Conservation (phyloP, 2,797 vertebrate genomes). For the Scyliorhinus canicula region DNA sequence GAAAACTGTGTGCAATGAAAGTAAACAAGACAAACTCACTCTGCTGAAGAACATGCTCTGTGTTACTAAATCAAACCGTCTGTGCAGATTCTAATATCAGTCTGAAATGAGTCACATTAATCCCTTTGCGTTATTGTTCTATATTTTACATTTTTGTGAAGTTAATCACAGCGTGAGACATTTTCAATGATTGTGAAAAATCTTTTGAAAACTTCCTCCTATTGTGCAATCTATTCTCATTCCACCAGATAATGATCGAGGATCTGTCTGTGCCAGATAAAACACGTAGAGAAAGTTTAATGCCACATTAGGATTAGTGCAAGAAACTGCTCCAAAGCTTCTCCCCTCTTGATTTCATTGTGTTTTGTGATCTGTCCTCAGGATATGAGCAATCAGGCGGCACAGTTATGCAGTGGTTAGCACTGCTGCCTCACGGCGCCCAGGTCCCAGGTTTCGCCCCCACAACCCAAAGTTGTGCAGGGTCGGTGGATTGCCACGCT, state of each 20-base stretch:
- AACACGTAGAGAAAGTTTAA: background rate
- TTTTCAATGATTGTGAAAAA: conserved; percentile 26
- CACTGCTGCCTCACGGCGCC: too few species aligned
- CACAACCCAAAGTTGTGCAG: too few species aligned
- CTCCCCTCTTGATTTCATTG: too few species aligned
- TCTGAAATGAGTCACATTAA: conserved; percentile 31
- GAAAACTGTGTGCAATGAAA: background rate
- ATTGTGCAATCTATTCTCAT: conserved; percentile 27
- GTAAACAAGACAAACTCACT: background rate
- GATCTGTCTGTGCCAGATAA: background rate
- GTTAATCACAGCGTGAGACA: conserved; percentile 19
- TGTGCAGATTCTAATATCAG: background rate
- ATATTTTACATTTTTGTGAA: conserved; percentile 26
- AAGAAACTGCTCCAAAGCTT: background rate
- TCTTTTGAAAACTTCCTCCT: conserved; percentile 16
- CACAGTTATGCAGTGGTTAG: too few species aligned
- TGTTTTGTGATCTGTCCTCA: background rate
- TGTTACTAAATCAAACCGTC: background rate
- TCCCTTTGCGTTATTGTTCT: background rate
- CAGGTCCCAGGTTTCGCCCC: too few species aligned
- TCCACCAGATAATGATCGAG: background rate
- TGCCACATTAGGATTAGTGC: background rate
- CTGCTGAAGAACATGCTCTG: background rate
- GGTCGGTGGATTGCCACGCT: too few species aligned
- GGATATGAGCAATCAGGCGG: background rate